These are phyloP conservation scores for Oophaga pumilio DNA, from an alignment of 2,113 vertebrate genomes.

Conservation along the genomic window DNA sequence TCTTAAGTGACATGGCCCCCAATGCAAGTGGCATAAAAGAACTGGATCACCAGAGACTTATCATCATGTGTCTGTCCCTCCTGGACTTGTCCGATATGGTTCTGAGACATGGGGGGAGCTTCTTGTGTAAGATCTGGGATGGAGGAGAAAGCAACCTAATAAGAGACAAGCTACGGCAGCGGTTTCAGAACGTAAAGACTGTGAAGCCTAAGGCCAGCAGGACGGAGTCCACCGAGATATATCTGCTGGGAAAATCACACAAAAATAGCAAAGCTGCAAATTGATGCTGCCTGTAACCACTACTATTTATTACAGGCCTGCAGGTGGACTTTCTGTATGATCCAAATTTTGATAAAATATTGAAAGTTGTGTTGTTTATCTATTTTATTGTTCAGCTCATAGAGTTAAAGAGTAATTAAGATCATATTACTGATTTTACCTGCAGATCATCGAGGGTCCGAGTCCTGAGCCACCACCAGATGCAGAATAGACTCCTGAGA, in stretches of 20 bases:
- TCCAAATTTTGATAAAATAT: no score
- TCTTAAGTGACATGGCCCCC: constrained; percentile 95
- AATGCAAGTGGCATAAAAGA: constrained; percentile 87
- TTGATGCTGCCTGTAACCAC: background rate
- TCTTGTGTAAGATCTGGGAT: constrained; percentile 94
- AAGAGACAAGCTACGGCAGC: constrained; percentile 71
- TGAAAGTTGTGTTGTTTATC: no score
- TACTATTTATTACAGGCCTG: background rate
- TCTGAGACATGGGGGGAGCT: constrained; percentile 74
- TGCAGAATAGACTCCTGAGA: no score
- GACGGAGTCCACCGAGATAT: constrained; percentile 88
- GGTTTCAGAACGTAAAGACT: constrained; percentile 75
- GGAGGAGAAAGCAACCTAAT: constrained; percentile 74
- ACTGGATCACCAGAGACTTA: constrained; percentile 86
- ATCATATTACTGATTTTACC: no score
- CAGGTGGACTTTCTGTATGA: background rate
- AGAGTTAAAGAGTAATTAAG: background rate
- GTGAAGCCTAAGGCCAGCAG: constrained; percentile 89
- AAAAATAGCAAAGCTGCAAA: background rate
- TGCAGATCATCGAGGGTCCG: no score
- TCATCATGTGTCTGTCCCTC: constrained; percentile 78
- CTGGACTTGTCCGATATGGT: constrained; percentile 75
- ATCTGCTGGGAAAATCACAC: constrained; percentile 81
- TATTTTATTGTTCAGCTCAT: no score
- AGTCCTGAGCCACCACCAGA: no score